Evolutionary conservation across 2,888 invertebrate genomes (phyloP), one percentile per base, ranked within the genome.

Genomic region (Zonitis immaculata): DNA sequence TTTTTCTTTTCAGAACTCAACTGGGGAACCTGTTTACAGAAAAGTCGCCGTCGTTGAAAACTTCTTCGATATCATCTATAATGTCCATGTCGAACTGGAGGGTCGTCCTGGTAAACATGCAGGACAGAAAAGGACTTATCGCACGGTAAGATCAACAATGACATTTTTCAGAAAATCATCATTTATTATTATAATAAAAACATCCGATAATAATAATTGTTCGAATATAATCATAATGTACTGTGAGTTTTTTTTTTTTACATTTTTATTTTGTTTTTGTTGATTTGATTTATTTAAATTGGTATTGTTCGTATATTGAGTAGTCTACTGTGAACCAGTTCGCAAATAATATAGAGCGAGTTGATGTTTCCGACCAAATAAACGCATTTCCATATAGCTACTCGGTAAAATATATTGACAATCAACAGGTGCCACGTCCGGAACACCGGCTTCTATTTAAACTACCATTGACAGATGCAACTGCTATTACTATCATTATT

Each of bases 1-100:
- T 47, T 47, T 48, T 20, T 52, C 16, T 42, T 84, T 83, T 30
- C 82, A 89, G 87, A 86, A 86, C 68, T 82, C 87, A 6, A 83
- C 77, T 65, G 87, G 87, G 58, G 86, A 87, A 53, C 84, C 87
- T 49, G 85, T 88, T 12, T 95, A 89, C 77, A 87, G 95, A 70
- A 89, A 93, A 74, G 96, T 96, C 44, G 95, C 96, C 0, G 87
- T 95, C 30, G 96, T 96, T n/a, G 96, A 96, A 78, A 92, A 95
- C 72, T 96, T 96, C 80, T 96, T 95, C 75, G 91, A 95, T 73
- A 96, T 96, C 60, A 96, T 96, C 71, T 95, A 95, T 78, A 90
- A 89, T 47, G 93, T 96, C 12, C 96, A 96, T 74, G 95, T 96
- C 49, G 95, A 94, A 72, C 82, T 93, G 68, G 94, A 95, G 74